Conservation (phyloP, 2,113 vertebrate species). For the Xiphias gladius region DNA sequence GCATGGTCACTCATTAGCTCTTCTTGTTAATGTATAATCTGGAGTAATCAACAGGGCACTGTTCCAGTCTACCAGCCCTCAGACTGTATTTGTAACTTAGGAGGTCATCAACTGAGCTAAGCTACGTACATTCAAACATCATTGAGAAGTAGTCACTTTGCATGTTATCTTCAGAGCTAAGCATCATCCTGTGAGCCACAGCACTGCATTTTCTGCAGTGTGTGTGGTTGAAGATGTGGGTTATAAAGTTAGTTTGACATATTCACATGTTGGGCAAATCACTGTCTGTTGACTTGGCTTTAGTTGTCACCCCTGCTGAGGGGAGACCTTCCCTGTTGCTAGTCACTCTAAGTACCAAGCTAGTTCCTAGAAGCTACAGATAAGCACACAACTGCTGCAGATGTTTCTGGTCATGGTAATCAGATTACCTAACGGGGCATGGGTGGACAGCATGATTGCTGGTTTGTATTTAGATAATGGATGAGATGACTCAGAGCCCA, state of each 20-base stretch:
- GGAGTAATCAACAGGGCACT: not conserved
- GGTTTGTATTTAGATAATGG: not conserved
- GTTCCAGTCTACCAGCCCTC: not conserved
- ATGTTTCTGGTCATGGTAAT: not conserved
- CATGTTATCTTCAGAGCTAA: not conserved
- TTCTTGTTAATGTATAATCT: not conserved
- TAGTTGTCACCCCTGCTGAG: too few relatives aligned
- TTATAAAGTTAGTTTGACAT: too few relatives aligned
- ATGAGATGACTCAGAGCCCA: too few relatives aligned
- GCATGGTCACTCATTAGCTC: not conserved
- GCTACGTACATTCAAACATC: not conserved
- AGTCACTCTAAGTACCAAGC: not conserved
- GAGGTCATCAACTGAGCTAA: not conserved
- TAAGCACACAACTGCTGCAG: not conserved
- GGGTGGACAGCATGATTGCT: too few relatives aligned
- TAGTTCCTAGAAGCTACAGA: not conserved
- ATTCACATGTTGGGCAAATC: too few relatives aligned
- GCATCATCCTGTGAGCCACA: not conserved
- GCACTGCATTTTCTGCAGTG: not conserved
- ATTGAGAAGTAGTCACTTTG: not conserved
- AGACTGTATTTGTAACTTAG: not conserved
- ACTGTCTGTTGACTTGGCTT: too few relatives aligned
- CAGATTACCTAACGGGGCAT: not conserved
- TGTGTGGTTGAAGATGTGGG: not conserved
- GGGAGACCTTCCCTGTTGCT: not conserved